Conservation (phyloP, 1,140 invertebrate species). For the Dendroctonus ponderosae region DNA sequence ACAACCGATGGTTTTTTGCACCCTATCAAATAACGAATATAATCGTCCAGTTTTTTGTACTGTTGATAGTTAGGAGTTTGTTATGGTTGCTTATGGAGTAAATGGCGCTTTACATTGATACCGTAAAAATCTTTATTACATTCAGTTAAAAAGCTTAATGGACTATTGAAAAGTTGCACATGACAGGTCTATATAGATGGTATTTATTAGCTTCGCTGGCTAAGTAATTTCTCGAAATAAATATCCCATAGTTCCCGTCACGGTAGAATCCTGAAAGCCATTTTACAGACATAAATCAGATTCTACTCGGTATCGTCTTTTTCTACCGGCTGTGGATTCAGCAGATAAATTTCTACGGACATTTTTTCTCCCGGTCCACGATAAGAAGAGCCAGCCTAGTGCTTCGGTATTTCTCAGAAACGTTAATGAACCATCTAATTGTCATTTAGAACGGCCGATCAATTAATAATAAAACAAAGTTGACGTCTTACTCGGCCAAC, state of each 20-base stretch:
- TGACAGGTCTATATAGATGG: conserved; percentile 10
- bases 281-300: conserved; percentile 26
- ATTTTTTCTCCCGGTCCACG: conserved; percentile 9
- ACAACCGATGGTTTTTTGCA: too few species aligned
- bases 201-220: conserved; percentile 21
- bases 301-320: conserved; percentile 8
- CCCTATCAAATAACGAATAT: background rate
- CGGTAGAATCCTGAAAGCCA: conserved; percentile 22
- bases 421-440: conserved; percentile 36
- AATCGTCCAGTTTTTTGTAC: background rate
- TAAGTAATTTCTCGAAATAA: conserved; percentile 25
- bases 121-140: conserved; percentile 6
- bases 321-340: conserved; percentile 7
- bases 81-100: background rate
- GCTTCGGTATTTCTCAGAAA: conserved; percentile 27
- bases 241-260: conserved; percentile 24
- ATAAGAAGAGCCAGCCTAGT: conserved; percentile 12
- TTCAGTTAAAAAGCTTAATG: conserved; percentile 16
- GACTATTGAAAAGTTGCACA: conserved; percentile 24
- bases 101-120: background rate
- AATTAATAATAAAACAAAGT: conserved; percentile 39
- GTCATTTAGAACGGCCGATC: conserved; percentile 35
- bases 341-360: conserved; percentile 12
- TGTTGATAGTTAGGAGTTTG: background rate
- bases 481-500: conserved; percentile 31